Evolutionary conservation across 2,888 invertebrate genomes (phyloP).

Genomic region (Cepaea hortensis): DNA sequence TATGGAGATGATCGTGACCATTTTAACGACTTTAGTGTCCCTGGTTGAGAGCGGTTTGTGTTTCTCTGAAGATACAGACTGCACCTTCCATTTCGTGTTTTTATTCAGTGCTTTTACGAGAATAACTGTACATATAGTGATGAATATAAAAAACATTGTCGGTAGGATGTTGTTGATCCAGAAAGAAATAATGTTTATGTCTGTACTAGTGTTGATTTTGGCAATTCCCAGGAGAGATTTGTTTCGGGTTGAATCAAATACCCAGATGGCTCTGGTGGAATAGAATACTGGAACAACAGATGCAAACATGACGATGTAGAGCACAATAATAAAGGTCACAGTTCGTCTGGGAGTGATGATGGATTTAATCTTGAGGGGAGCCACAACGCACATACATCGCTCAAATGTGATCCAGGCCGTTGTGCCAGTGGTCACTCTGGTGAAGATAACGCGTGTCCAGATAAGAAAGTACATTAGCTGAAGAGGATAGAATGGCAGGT

Average conservation of each 20-base stretch:
- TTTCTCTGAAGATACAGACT: background rate
- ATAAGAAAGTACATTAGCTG: constrained; percentile 16
- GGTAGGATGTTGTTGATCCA: background rate
- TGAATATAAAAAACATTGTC: background rate
- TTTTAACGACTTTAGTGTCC: background rate
- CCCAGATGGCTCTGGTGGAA: background rate
- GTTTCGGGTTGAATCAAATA: background rate
- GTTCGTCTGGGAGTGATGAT: constrained; percentile 15
- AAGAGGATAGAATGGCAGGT: constrained; percentile 11
- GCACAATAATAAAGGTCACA: background rate
- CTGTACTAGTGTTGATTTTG: background rate
- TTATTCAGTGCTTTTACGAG: background rate
- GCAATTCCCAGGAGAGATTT: constrained; percentile 6
- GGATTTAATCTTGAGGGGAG: constrained; percentile 10
- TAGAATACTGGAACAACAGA: background rate
- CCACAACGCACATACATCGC: constrained; percentile 5
- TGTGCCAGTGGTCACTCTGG: background rate
- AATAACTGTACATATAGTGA: background rate
- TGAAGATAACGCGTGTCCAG: background rate
- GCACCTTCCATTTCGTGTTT: constrained; percentile 14
- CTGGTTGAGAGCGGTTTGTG: background rate
- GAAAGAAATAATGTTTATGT: background rate
- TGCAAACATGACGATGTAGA: background rate
- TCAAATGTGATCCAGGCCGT: constrained; percentile 10
- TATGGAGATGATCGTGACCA: background rate